Percentiles rank a stretch among this genome's conserved stretches.
Evolutionary conservation across 2,113 vertebrate genomes (phyloP).

Genomic region (Chaetorhynchus papuensis): DNA sequence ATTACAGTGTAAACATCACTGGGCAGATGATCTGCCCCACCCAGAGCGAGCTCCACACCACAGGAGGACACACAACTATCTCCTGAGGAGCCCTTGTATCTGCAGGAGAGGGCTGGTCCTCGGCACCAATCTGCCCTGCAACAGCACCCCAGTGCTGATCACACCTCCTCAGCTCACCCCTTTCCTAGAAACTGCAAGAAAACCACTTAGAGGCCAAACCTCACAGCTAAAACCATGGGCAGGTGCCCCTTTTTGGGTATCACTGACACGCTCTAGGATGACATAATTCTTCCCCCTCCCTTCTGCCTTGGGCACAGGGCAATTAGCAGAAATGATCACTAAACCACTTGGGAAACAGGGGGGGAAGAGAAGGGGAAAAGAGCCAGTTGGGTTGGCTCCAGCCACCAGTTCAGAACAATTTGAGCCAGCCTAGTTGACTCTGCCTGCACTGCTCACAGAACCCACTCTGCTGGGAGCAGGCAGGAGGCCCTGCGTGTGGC

Average conservation of each 20-base stretch:
- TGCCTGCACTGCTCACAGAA: neutral
- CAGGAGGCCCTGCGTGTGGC: rapidly evolving
- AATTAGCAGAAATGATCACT: slow-evolving; percentile 12
- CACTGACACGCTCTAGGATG: neutral
- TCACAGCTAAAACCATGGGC: neutral
- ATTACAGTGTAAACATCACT: slow-evolving; percentile 27
- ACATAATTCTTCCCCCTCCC: neutral
- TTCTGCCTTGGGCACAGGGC: neutral
- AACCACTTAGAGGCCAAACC: neutral
- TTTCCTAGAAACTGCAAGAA: neutral
- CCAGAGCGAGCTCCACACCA: neutral
- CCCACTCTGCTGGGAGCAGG: neutral
- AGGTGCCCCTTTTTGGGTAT: neutral
- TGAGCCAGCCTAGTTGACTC: neutral
- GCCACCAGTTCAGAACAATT: neutral
- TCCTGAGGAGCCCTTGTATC: neutral
- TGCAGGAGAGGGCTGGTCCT: neutral
- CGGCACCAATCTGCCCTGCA: neutral
- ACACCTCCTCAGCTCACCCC: neutral
- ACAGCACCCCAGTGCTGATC: neutral
- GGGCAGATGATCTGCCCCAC: slow-evolving; percentile 17
- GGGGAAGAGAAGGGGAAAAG: neutral
- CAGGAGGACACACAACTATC: neutral
- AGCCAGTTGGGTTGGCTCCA: neutral
- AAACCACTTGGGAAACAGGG: neutral